These are phyloP conservation scores for Callospermophilus lateralis DNA, from an alignment of 2,113 vertebrate genomes.

Conservation along the genomic window DNA sequence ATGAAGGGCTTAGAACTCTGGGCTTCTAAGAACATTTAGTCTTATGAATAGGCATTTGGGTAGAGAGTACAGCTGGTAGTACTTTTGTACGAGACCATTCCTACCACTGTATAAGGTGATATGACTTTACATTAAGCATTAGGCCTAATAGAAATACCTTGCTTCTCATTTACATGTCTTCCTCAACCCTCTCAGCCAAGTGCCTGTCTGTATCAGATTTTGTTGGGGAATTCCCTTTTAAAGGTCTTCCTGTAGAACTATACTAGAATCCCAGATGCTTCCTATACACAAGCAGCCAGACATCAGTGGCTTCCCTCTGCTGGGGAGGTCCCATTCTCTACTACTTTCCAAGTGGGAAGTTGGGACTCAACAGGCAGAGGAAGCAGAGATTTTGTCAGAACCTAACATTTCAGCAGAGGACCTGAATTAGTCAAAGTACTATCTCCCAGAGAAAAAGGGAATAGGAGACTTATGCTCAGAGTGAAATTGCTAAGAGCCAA, in stretches of 20 bases:
- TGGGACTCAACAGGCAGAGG: not conserved
- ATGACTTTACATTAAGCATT: not conserved
- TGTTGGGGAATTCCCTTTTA: constrained; percentile 65
- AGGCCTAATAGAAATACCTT: not conserved
- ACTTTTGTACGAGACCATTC: not conserved
- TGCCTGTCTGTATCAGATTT: not conserved
- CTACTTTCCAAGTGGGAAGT: constrained; percentile 15
- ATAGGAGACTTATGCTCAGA: not conserved
- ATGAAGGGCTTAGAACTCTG: not conserved
- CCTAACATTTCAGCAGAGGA: not conserved
- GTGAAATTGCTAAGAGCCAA: constrained; percentile 10
- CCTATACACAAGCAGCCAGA: not conserved
- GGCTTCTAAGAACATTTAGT: not conserved
- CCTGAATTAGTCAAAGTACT: not conserved
- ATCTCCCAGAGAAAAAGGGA: not conserved
- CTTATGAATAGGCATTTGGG: not conserved
- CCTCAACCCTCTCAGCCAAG: not conserved
- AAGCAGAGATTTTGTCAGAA: constrained; percentile 19
- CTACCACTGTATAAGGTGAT: not conserved
- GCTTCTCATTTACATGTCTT: not conserved
- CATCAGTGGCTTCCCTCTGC: not conserved
- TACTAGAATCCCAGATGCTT: not conserved
- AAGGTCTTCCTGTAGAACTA: constrained; percentile 16
- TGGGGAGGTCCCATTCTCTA: constrained; percentile 4
- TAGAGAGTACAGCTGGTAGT: not conserved